Base-by-base conservation (phyloP, 2,797 vertebrate genomes). In the Falco cherrug region DNA sequence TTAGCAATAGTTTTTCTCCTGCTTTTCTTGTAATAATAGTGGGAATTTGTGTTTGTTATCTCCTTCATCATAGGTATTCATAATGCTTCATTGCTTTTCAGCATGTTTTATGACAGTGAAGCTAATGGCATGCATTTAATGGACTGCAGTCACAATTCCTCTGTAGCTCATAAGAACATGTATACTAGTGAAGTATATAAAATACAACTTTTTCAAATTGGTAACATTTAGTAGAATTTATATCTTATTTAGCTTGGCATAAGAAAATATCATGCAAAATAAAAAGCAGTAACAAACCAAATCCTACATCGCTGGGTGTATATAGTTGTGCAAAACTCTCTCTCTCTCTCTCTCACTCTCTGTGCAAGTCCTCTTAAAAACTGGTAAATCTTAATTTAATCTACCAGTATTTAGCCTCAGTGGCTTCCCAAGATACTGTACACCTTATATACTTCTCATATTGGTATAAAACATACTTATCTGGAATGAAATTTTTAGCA, bases 31-130 rank as follows among this genome's bases (percentile, higher is more conserved):
- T 8, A 82, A 37, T 76, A 78, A 41, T 45, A 51, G 9, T 5
- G 6, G 28, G 45, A 88, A 78, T 78, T 48, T 90, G 5, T 90
- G 51, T 54, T 90, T 81, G 24, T 59, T 88, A 47, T 33, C 17
- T 75, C 24, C 21, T 65, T 69, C 33, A 19, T 81, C 45, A 19
- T 19, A 74, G 45, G 7, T 65, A 57, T 68, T 50, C 47, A 63
- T 45, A 78, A 35, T 0, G 0, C 33, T 78, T 78, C 43, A 11
- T 28, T 61, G 53, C 11, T 41, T 13, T 88, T 61, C 6, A 0
- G 24, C 10, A n/a, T 29, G 12, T 57, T 81, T 91, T 81, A 61
- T 78, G 61, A 47, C 57, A 59, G 17, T 8, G 35, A 75, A 71
- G 41, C 13, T 83, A 59, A 75, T 61, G 54, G 15, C 25, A 33